Evolutionary conservation across 2,888 invertebrate genomes (phyloP), one percentile per base, ranked within the genome.

Genomic region (Calliopum simillimum): DNA sequence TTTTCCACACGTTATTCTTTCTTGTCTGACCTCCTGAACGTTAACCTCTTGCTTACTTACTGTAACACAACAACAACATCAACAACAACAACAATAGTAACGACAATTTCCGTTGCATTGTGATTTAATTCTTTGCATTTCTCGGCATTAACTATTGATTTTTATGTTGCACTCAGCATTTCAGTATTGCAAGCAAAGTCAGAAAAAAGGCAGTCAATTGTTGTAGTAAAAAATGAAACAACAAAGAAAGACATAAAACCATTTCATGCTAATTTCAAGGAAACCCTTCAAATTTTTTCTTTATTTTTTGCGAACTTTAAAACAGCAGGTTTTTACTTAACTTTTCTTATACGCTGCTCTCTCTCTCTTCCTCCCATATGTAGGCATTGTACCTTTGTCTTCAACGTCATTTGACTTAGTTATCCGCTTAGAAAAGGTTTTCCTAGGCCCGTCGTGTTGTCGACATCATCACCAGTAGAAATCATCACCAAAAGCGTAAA

Each of bases 271-370:
- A 68, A 74, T 67, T 76, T 77, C 75, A 75, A 76, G 78, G 81
- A 81, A 81, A 73, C 80, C 81, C 80, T 80, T 81, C 80, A 80
- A 81, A 78, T 78, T 79, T 80, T 81, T 81, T 77, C 79, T 77
- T 79, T 77, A 76, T 78, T 80, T 79, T 74, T 73, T 73, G 53
- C 69, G 61, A 66, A 68, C 68, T 73, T 68, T 73, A 56, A 33
- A 44, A 46, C 25, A 23, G 58, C 68, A 68, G 56, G n/a, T 63
- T 49, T 46, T 67, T 25, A 21, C 23, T 21, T 21, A 23, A 21
- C 58, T 21, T 47, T 46, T 44, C 19, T 46, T 12, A 51, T 8
- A 43, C 61, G 23, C 14, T 33, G 23, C 8, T 33, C 47, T 21
- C 43, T 19, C 41, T 43, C 23, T n/a, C 47, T 12, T n/a, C n/a